Percentiles rank a stretch among this genome's conserved stretches.
Evolutionary conservation across 2,797 vertebrate genomes (phyloP).

Genomic region (Sciaenops ocellatus): DNA sequence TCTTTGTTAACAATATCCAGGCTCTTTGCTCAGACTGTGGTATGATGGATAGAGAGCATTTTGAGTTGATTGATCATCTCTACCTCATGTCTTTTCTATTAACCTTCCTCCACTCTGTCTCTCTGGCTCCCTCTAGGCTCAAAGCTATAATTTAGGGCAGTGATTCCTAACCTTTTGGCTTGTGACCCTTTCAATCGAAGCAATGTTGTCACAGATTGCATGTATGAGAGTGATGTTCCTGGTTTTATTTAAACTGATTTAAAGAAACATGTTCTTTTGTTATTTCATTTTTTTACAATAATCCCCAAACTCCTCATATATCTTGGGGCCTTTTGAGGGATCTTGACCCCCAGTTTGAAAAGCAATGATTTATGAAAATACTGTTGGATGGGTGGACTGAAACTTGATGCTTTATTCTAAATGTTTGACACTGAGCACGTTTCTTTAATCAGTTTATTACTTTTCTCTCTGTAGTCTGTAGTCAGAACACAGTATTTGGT

Average conservation of each 20-base stretch:
- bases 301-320: neutral
- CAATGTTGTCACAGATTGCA: neutral
- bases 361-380: neutral
- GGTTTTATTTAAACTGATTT: no score
- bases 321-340: neutral
- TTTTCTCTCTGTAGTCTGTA: conserved; percentile 23
- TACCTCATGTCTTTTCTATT: neutral
- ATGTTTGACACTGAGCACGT: conserved; percentile 11
- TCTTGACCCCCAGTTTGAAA: neutral
- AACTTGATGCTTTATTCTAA: neutral
- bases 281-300: neutral
- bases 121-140: conserved; percentile 56
- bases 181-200: neutral
- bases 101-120: neutral
- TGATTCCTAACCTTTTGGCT: conserved; percentile 4
- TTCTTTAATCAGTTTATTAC: conserved; percentile 30
- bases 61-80: conserved; percentile 21
- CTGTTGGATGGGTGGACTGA: neutral
- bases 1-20: conserved; percentile 5
- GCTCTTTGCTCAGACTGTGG: neutral
- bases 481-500: conserved; percentile 43
- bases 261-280: neutral
- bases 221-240: neutral
- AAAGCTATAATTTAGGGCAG: neutral
- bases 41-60: conserved; percentile 9